Conservation (phyloP, 2,113 vertebrate genomes). For the Menidia beryllina region DNA sequence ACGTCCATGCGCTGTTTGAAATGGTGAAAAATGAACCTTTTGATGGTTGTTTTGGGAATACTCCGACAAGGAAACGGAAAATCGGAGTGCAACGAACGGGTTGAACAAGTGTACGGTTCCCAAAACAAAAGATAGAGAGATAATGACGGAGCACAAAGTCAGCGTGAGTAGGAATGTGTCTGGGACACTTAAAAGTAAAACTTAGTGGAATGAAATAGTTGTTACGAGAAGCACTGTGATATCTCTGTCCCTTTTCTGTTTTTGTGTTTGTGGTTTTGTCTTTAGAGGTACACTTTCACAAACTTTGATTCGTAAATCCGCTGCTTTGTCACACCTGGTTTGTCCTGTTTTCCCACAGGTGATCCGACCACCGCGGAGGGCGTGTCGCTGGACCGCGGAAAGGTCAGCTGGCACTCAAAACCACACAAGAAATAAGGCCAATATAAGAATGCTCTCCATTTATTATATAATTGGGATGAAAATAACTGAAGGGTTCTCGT, state of each 20-base stretch:
- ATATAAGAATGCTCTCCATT: not conserved
- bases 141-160: too few relatives aligned
- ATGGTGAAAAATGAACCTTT: not conserved
- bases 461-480: not conserved
- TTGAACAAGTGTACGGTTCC: too few relatives aligned
- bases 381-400: constrained; percentile 60
- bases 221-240: too few relatives aligned
- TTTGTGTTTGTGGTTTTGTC: not conserved
- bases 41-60: not conserved
- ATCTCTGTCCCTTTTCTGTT: too few relatives aligned
- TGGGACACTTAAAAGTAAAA: too few relatives aligned
- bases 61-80: not conserved
- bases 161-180: too few relatives aligned
- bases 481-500: not conserved
- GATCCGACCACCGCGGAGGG: constrained; percentile 71
- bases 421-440: too few relatives aligned
- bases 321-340: not conserved
- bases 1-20: not conserved
- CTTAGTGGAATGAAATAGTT: too few relatives aligned
- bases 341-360: constrained; percentile 55
- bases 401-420: constrained; percentile 48
- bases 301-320: not conserved
- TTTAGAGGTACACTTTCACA: not conserved
- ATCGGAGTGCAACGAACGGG: constrained; percentile 9
- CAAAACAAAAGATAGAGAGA: not conserved